Percentiles rank a stretch among this genome's conserved stretches.
Conservation (phyloP, 2,888 invertebrate genomes). For the Acronicta leporina region DNA sequence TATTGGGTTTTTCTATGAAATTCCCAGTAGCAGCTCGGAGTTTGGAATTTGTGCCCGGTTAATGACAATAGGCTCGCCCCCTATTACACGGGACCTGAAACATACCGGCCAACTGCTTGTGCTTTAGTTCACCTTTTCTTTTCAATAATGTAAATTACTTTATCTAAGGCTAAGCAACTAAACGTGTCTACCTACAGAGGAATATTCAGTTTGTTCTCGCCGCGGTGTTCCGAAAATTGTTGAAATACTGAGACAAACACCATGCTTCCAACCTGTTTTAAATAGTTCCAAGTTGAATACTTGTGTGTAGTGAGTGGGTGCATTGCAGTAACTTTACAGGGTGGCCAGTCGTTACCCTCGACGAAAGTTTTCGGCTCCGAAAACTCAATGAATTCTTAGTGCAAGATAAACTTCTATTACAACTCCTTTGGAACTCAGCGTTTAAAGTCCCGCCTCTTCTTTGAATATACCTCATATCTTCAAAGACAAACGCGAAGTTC, state of each 20-base stretch:
- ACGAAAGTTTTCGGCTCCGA: conserved; percentile 49
- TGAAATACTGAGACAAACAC: conserved; percentile 19
- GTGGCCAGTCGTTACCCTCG: conserved; percentile 43
- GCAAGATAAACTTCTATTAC: conserved; percentile 52
- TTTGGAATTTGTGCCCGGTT: too few species aligned
- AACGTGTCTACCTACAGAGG: too few species aligned
- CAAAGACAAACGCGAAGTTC: conserved; percentile 23
- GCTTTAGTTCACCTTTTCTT: too few species aligned
- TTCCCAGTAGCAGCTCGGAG: too few species aligned
- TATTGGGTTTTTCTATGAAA: too few species aligned
- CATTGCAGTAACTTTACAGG: conserved; percentile 33
- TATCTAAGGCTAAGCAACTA: too few species aligned
- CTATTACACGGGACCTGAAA: too few species aligned
- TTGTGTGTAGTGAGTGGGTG: conserved; percentile 36
- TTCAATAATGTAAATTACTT: too few species aligned
- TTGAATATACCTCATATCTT: conserved; percentile 42
- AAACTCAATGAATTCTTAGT: conserved; percentile 50
- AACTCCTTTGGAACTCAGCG: conserved; percentile 37
- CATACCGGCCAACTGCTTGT: too few species aligned
- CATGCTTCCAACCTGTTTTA: conserved; percentile 34
- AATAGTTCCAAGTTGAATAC: conserved; percentile 42
- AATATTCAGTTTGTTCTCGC: not conserved
- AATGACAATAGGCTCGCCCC: too few species aligned
- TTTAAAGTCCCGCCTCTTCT: conserved; percentile 32
- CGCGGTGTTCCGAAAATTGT: not conserved